A percentile compares a stretch with the other conserved stretches of the same genome.
Conservation (phyloP, 2,113 vertebrate genomes). For the Embiotoca jacksoni region DNA sequence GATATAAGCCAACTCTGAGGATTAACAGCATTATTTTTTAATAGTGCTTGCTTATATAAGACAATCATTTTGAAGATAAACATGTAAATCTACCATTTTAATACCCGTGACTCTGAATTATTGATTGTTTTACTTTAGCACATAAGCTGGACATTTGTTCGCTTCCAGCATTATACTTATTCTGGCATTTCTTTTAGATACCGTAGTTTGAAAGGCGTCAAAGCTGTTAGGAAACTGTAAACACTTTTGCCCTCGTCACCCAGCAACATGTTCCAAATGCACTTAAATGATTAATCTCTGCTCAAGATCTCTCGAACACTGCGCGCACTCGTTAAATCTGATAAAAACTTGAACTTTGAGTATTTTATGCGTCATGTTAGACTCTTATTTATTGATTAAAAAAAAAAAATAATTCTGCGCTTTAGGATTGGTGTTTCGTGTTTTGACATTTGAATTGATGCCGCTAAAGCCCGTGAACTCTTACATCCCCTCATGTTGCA, state of each 20-base stretch:
- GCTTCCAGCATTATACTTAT: not conserved
- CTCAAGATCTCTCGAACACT: slow-evolving; percentile 7
- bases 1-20: not conserved
- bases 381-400: not conserved
- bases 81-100: not conserved
- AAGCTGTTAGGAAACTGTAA: not conserved
- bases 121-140: not conserved
- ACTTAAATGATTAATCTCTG: slow-evolving; percentile 18
- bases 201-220: slow-evolving; percentile 10
- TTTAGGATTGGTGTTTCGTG: not conserved
- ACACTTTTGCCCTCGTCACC: slow-evolving; percentile 22
- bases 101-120: not conserved
- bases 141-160: not conserved
- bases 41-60: not conserved
- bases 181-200: not conserved
- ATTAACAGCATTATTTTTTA: not conserved
- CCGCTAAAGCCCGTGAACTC: slow-evolving; percentile 2
- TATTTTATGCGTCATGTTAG: not conserved
- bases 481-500: not conserved
- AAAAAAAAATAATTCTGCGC: too few species aligned
- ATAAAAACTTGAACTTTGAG: not conserved
- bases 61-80: not conserved
- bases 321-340: not conserved
- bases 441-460: slow-evolving; percentile 6
- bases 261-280: slow-evolving; percentile 12